Evolutionary conservation across 2,797 vertebrate genomes (phyloP), one percentile per base, ranked within the genome.

Genomic region (Prionace glauca): DNA sequence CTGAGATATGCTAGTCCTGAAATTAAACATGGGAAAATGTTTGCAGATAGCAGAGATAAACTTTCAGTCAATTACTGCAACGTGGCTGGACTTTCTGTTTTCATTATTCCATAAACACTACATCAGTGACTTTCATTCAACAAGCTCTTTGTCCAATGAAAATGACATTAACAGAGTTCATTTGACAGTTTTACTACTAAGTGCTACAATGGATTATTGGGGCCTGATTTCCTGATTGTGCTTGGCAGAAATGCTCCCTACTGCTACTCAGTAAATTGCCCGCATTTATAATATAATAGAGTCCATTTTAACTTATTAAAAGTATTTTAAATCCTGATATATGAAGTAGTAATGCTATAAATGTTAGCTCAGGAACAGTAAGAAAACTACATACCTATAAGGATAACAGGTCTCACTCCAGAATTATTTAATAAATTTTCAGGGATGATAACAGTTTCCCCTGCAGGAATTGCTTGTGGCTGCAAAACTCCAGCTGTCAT

Each of bases 391-490:
- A 97, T 97, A 99, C 99, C 99, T 96, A 99, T 99, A 96, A 99
- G 98, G 97, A 99, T 99, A 97, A 99, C 99, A 91, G 99, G 99
- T 96, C 99, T 98, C 96, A 99, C 97, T 96, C 99, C 99, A 0
- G 98, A 99, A 96, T 97, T 98, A 98, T 97, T 98, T 96, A 99
- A 97, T 96, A 99, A 98, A 97, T 99, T 99, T 98, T 99, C 98
- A 32, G 99, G 99, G 96, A 99, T 97, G 96, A 99, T 98, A 97
- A 99, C 99, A 1, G 99, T 99, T 97, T 99, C 99, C 96, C 98
- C 99, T 72, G 98, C 98, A 94, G 98, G 98, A 97, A 99, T 97
- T n/a, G 99, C 98, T 79, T 99, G 99, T 87, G 99, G 99, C 96
- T 99, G 99, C 97, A 99, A 98, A 97, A 99, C 98, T 96, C 98